Conservation (phyloP, 2,113 vertebrate genomes). For the Phaetusa simplex region DNA sequence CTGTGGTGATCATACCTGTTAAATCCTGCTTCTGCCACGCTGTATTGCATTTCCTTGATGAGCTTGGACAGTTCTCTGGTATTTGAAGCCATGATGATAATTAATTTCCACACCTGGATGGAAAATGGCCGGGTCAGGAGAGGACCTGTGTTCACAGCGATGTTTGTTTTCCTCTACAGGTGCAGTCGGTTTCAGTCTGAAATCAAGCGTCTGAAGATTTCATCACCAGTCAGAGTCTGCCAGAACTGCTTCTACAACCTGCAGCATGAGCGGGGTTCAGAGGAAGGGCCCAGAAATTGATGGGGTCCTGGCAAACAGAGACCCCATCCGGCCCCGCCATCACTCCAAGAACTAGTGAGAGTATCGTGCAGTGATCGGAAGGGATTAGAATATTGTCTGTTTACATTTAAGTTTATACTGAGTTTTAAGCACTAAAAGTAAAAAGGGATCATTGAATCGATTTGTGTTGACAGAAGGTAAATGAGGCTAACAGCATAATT, state of each 20-base stretch:
- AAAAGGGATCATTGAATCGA: slow-evolving; percentile 72
- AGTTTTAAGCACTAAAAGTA: slow-evolving; percentile 66
- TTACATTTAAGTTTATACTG: slow-evolving; percentile 58
- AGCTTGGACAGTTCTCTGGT: background rate
- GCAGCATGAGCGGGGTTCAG: slow-evolving; percentile 87
- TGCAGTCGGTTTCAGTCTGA: slow-evolving; percentile 98
- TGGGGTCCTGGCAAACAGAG: background rate
- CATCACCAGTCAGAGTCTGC: slow-evolving; percentile 94
- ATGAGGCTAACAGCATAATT: background rate
- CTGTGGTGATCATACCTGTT: background rate
- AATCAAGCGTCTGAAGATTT: slow-evolving; percentile 97
- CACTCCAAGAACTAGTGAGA: background rate
- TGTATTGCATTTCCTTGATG: background rate
- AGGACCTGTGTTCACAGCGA: background rate
- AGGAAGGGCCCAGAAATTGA: slow-evolving; percentile 87
- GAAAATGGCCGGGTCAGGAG: background rate
- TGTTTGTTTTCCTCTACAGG: slow-evolving; percentile 66
- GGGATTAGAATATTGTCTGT: slow-evolving; percentile 46
- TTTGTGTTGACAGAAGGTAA: background rate
- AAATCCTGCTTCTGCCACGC: background rate
- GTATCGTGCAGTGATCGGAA: background rate
- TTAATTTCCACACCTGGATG: background rate
- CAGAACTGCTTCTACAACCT: slow-evolving; percentile 99
- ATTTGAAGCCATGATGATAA: background rate
- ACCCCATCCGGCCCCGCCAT: background rate